Evolutionary conservation across 2,113 vertebrate species (phyloP), one percentile per base, ranked within the genome.

Genomic region (Halcyon senegalensis): DNA sequence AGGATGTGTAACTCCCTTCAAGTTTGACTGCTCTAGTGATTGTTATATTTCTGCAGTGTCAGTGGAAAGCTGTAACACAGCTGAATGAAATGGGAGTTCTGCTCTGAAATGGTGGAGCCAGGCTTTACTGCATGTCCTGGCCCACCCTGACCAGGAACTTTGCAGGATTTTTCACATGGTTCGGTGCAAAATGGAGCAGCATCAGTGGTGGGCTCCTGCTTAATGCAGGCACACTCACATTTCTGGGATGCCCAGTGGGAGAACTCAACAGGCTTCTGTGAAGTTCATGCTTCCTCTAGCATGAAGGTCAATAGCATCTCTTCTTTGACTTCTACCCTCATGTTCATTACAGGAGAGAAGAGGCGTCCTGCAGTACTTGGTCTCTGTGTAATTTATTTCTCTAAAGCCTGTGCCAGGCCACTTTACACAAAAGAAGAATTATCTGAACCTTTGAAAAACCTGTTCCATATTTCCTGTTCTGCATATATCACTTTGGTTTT

Each of bases 281-380:
- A 21, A 58, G 44, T 50, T 84, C 6, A 1, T 41, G 39, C 44
- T 80, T 81, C 37, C 24, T 37, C 7, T 59, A 15, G n/a, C 5
- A 4, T 21, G 58, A 78, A 4, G 1, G 10, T 4, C 0, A 1
- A 3, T 2, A 19, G 23, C n/a, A 58, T 30, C 41, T 68, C 2
- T 44, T 87, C 37, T 5, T 41, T 3, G 5, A 39, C 19, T 80
- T 73, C 59, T 14, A 9, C 31, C 30, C 53, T 25, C 9, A 0
- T 0, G 1, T 30, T 77, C 8, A 1, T 58, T 33, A 31, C 0
- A 3, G 16, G 23, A 66, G 20, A 31, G 21, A 70, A 55, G n/a
- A 62, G 33, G 5, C 48, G 21, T 72, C 74, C 37, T 46, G 23
- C 37, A 48, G 4, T 68, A 11, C 18, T n/a, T 56, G 30, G 11